Evolutionary conservation across 2,888 invertebrate genomes (phyloP), one percentile per base, ranked within the genome.

Genomic region (Platycheirus rosarum): DNA sequence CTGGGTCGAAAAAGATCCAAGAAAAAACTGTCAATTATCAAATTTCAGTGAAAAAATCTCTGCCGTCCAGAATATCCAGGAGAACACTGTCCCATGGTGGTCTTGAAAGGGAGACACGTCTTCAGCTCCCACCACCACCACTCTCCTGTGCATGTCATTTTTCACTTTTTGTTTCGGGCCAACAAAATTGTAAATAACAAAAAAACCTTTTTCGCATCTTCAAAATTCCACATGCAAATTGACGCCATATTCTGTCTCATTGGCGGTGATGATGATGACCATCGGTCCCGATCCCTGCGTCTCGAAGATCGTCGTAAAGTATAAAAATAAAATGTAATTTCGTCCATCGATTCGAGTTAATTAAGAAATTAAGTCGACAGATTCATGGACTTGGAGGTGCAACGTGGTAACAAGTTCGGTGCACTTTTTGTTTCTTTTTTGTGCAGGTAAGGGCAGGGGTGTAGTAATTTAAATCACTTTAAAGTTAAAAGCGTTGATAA

Each of bases 361-460:
- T 86, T 86, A 86, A 86, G 86, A 86, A 86, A 86, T 86, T 86
- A 85, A 86, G 76, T 86, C 84, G 78, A 82, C 86, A 86, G 85
- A 86, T 86, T 86, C 85, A 86, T 86, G 85, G 51, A 46, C 74
- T 84, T 84, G 60, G 65, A n/a, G n/a, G 57, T 69, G 78, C 69
- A 69, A 78, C 78, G 60, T 57, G 65, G 65, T 68, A 78, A 78
- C 69, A 35, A 53, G 77, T 82, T 76, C 11, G 42, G 9, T 13
- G 18, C 13, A 9, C 26, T 44, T 55, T 5, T 13, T 26, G 16
- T 9, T 48, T 37, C 18, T 37, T 6, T 8, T 9, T 18, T 13
- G 14, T 13, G 14, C 62, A 51, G 49, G 51, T 62, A 29, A 51
- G 53, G 66, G 74, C 60, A 29, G 44, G 53, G 66, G 74, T 79